Base-by-base conservation (phyloP, 2,797 vertebrate species). In the Tamandua tetradactyla region DNA sequence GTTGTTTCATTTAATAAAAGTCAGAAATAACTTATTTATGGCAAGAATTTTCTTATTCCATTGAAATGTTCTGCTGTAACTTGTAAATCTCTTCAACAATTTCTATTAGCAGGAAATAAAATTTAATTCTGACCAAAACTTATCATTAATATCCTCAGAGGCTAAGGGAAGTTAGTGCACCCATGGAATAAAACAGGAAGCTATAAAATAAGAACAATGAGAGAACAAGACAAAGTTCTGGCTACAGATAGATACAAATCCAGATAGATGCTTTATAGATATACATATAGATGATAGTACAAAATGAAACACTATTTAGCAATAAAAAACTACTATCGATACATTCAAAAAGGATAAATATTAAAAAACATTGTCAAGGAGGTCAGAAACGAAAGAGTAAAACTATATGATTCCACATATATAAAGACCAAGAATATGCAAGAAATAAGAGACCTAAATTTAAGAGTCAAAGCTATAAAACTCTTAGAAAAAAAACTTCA, bases 61-160 rank as follows among this genome's bases (percentile, higher is more conserved):
- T 82, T 79, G 49, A 96, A 97, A 82, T 87, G 23, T 94, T 94
- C 97, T 96, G 83, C 72, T 95, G 20, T 95, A 95, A 86, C 18
- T 49, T 87, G 81, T 97, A 94, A 72, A 92, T 71, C 71, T 25
- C 35, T 93, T 94, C 91, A 7, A 94, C 20, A 11, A 66, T 96
- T 97, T 96, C 89, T 97, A 94, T 96, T n/a, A 72, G 76, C 47
- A 35, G 96, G 69, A 96, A 98, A 97, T 97, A 97, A 97, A 97
- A 96, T 95, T 96, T 66, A 94, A 91, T 78, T 74, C 82, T 62
- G 47, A 92, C 44, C 81, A 91, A 93, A 93, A 86, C n/a, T 89
- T 72, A 81, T 57, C 71, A 94, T 61, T 94, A 91, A 91, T 82
- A 89, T 68, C 57, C 27, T 93, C 75, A 27, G 80, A 86, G 69